Base-by-base conservation (phyloP, 2,797 vertebrate species). In the Lemur catta region DNA sequence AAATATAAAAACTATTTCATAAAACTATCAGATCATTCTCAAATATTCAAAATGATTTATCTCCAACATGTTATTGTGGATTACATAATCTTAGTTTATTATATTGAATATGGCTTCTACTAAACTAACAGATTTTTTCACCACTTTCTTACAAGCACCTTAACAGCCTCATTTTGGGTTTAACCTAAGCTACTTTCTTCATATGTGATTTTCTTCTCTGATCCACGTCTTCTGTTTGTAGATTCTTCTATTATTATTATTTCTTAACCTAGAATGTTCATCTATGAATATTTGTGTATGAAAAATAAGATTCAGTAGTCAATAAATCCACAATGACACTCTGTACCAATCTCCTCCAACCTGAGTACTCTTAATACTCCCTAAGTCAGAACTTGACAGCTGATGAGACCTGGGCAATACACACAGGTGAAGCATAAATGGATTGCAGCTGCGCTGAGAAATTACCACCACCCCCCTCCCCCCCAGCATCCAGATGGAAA, bases 81-180 rank as follows among this genome's bases (percentile, higher is more conserved):
- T 89, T 6, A 76, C 20, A 46, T 88, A 65, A 88, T 88, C 17
- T 55, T 84, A 67, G 35, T 55, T 82, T 9, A 61, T 65, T 76
- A 22, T 67, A 74, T 17, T 65, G 24, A 91, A 67, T 76, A 65
- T 14, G 1, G 17, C 13, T 85, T 43, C 30, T 71, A 50, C 8
- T 85, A 63, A 78, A 88, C n/a, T 75, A n/a, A 81, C 7, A 65
- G 26, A 84, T 65, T 89, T 78, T 67, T 48, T 96, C 1, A 78
- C 33, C 12, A 69, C 6, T 41, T 41, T 86, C 14, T 82, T 52
- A 63, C 6, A 71, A 26, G 10, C 26, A 82, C 26, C 1, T 75
- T 92, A 87, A 72, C 33, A 90, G 7, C 8, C 4, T 91, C 22
- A 67, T 7, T 85, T 86, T 61, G 74, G 5, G 5, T 2, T 69